A percentile compares a stretch with the other conserved stretches of the same genome.
These are phyloP conservation scores for Antheraea yamamai DNA, from an alignment of 2,888 invertebrate genomes.

Conservation along the genomic window DNA sequence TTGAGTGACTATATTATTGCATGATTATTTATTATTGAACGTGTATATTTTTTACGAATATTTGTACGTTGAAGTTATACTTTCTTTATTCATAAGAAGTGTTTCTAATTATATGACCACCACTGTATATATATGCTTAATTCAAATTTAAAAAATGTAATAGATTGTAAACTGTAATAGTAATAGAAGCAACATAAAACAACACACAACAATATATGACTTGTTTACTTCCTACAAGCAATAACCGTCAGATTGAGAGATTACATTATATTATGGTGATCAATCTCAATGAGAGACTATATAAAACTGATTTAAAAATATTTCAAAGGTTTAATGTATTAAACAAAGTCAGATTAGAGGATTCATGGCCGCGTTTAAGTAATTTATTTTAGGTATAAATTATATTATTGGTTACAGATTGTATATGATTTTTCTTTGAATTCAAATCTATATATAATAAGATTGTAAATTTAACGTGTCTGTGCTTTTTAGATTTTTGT, in stretches of 20 bases:
- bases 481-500: too few species aligned
- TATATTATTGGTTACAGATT: too few species aligned
- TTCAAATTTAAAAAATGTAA: not conserved
- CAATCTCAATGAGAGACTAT: conserved; percentile 2
- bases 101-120: too few species aligned
- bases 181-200: not conserved
- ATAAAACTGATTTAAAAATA: not conserved
- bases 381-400: conserved; percentile 17
- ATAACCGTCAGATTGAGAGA: not conserved
- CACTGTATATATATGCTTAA: not conserved
- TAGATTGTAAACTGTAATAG: not conserved
- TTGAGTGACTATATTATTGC: too few species aligned
- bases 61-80: too few species aligned
- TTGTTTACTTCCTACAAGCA: conserved; percentile 6
- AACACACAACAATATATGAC: not conserved
- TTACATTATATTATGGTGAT: not conserved
- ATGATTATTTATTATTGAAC: too few species aligned
- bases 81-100: too few species aligned
- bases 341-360: not conserved
- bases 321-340: not conserved
- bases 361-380: not conserved
- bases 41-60: too few species aligned
- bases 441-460: too few species aligned
- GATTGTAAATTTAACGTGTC: too few species aligned
- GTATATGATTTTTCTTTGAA: too few species aligned